phyloP scores from a whole-genome alignment of 2,888 invertebrate species.

The Calameuta filiformis region DNA sequence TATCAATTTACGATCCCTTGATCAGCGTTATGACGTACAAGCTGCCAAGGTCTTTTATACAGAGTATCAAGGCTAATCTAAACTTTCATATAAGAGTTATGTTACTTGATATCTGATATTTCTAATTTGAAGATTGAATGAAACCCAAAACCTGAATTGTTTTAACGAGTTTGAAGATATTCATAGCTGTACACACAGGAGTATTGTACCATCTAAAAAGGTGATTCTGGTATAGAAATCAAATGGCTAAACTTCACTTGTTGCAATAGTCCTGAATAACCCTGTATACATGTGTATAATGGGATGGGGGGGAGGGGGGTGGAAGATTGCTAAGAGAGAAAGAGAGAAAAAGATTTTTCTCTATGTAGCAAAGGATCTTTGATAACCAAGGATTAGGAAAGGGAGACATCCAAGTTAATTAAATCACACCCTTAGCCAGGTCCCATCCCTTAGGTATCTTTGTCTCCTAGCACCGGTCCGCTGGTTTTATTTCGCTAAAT shows the following conservation, averaged over 20 bases:
- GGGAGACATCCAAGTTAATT: conserved; percentile 39
- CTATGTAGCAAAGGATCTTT: neutral
- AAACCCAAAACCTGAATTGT: no score
- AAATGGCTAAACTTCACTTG: no score
- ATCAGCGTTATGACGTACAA: neutral
- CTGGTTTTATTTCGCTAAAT: conserved; percentile 25
- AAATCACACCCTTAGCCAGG: conserved; percentile 29
- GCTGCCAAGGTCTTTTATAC: neutral
- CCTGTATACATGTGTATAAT: no score
- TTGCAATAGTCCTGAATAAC: no score
- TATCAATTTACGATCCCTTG: conserved; percentile 8
- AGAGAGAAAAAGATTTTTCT: neutral
- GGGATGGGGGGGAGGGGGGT: no score
- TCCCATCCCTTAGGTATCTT: conserved; percentile 24
- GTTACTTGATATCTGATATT: neutral
- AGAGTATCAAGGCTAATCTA: neutral
- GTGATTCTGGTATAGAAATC: no score
- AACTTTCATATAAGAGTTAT: neutral
- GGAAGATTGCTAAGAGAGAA: neutral
- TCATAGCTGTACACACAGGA: no score
- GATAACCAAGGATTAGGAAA: conserved; percentile 18
- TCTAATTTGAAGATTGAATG: neutral
- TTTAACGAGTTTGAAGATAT: no score
- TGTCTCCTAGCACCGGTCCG: conserved; percentile 25
- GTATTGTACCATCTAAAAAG: no score